Percentiles rank a stretch among this genome's conserved stretches.
phyloP scores from a whole-genome alignment of 2,113 vertebrate species.

The Syngnathoides biaculeatus region DNA sequence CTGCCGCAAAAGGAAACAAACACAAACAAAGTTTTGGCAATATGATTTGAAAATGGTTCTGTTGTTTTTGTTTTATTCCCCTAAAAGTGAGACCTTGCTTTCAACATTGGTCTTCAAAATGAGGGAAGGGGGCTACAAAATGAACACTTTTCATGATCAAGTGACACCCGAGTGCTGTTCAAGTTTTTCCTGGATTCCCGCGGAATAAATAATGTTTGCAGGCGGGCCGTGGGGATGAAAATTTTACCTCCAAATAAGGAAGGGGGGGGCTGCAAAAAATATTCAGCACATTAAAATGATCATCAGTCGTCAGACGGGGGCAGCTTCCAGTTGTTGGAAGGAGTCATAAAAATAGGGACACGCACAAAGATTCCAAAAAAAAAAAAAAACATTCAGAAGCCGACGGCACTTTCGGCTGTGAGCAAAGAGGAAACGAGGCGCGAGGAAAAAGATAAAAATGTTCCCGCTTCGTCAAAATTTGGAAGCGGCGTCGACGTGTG shows the following conservation, averaged over 20 bases:
- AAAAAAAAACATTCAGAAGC: not conserved
- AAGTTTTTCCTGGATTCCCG: too few species aligned
- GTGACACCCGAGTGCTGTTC: too few species aligned
- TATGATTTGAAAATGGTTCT: not conserved
- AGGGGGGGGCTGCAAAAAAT: too few species aligned
- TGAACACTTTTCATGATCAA: too few species aligned
- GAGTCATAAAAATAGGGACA: not conserved
- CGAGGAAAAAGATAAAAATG: not conserved
- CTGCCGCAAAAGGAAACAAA: conserved; percentile 70
- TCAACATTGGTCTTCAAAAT: too few species aligned
- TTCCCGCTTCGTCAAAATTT: not conserved
- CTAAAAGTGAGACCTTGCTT: not conserved
- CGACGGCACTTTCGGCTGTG: not conserved
- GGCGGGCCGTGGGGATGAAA: too few species aligned
- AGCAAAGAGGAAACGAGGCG: not conserved
- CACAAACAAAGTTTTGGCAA: not conserved
- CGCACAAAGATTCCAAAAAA: too few species aligned
- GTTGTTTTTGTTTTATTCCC: not conserved
- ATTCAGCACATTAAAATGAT: too few species aligned
- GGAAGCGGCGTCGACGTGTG: conserved; percentile 17
- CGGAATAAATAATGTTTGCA: too few species aligned
- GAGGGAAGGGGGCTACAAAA: too few species aligned
- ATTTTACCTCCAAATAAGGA: too few species aligned
- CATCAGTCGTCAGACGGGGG: conserved; percentile 10
- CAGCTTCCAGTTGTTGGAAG: conserved; percentile 4